Evolutionary conservation across 2,113 vertebrate genomes (phyloP), one percentile per base, ranked within the genome.

Genomic region (Tupaia tana): DNA sequence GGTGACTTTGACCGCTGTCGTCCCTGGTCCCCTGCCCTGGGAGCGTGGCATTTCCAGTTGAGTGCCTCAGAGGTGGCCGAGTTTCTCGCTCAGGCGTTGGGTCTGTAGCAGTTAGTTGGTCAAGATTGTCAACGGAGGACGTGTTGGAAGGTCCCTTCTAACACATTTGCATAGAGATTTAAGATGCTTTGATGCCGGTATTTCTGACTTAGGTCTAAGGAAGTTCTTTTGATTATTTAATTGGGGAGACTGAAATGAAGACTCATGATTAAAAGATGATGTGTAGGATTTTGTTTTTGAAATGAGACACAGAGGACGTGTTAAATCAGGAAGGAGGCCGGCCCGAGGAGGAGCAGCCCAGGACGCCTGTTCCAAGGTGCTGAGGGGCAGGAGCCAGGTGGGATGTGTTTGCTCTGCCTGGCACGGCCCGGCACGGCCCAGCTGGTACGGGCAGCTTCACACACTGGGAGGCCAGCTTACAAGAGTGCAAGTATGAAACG

Each of bases 81-180:
- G 31, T 85, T 84, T 80, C 52, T 82, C 27, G 24, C 31, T 89
- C 19, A 82, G 12, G 9, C 3, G 86, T 69, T 86, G 61, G 87
- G 10, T 83, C 12, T 54, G 54, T 34, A 92, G 73, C 27, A 74
- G 77, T 78, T 88, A 64, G 66, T 95, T 93, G 64, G 59, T 93
- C 94, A 93, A 74, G 84, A 43, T 74, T 97, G 71, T 87, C 61
- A 93, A 34, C 54, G 64, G 71, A 93, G 54, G 58, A 93, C 34
- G 27, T 86, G 27, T 78, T 84, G 77, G 29, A 82, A 77, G 79
- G 86, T 92, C 52, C 56, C 1, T 64, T 75, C 86, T 83, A 96
- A 84, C 84, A 77, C 80, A 91, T 89, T 93, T 96, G 58, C 63
- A 77, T 95, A 22, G 86, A 77, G 64, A 91, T 86, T 94, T 95